These are phyloP conservation scores for Cyprinella venusta DNA, from an alignment of 2,797 vertebrate species.

Conservation along the genomic window DNA sequence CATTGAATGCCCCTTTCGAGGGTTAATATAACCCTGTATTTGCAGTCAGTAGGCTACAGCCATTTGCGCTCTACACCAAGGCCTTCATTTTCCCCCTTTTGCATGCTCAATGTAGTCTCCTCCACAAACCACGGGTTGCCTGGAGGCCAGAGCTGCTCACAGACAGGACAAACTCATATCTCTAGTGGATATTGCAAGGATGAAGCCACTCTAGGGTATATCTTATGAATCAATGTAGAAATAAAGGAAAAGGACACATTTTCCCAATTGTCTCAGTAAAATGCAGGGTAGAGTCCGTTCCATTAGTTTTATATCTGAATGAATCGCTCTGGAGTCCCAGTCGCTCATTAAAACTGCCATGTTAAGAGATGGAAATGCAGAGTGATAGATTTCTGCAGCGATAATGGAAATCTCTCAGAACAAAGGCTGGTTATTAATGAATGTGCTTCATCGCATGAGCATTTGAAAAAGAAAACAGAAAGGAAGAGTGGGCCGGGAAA, in stretches of 20 bases:
- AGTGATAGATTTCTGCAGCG: constrained; percentile 43
- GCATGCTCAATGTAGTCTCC: constrained; percentile 17
- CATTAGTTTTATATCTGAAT: constrained; percentile 29
- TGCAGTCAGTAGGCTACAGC: neutral
- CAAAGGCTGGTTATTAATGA: constrained; percentile 63
- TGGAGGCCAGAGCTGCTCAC: constrained; percentile 28
- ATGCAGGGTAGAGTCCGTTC: neutral
- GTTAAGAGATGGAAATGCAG: constrained; percentile 60
- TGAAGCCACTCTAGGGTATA: constrained; percentile 37
- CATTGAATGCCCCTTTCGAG: neutral
- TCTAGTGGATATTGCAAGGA: constrained; percentile 45
- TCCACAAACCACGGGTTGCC: constrained; percentile 22
- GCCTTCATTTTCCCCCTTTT: constrained; percentile 10
- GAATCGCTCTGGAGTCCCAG: constrained; percentile 28
- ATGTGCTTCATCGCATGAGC: constrained; percentile 52
- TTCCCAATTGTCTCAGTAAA: constrained; percentile 46
- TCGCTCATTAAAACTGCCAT: constrained; percentile 57
- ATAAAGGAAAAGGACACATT: constrained; percentile 36
- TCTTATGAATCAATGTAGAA: constrained; percentile 43
- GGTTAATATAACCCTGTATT: neutral
- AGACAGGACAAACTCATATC: constrained; percentile 43
- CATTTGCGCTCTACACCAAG: neutral
- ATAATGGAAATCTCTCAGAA: constrained; percentile 60
- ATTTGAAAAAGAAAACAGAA: constrained; percentile 52
- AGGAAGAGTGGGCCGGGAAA: constrained; percentile 47